Base-by-base conservation (phyloP, 2,797 vertebrate genomes). In the Typhlichthys subterraneus region DNA sequence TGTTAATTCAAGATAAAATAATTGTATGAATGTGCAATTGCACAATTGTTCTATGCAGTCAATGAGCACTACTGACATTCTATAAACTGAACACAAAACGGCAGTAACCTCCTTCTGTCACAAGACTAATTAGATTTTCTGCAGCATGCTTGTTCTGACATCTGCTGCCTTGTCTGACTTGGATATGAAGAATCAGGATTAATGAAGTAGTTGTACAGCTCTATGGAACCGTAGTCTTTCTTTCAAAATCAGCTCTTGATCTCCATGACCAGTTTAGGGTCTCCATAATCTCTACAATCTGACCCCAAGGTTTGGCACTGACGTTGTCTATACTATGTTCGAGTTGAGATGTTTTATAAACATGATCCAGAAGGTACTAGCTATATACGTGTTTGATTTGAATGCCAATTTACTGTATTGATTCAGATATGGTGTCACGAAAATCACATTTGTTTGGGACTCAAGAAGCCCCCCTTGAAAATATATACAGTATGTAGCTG, bases 161-260 rank as follows among this genome's bases (percentile, higher is more conserved):
- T 61, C 58, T 65, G 55, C 65, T 61, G 56, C 78, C 29, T 70
- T 63, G 46, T 59, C 11, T 56, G 55, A 50, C 58, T 57, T 57
- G 52, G 8, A 46, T 5, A 14, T 33, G 31, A 65, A 0, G 64
- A 58, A 70, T 71, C 12, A 66, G 3, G 45, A n/a, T 57, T 23
- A 72, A 69, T 7, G 58, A 17, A 63, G 46, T 61, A 65, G 12
- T 48, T 64, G 8, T 60, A 29, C 23, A 29, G 23, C 23, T 29
- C 23, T 29, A 29, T 4, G 4, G 23, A 4, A 61, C 71, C 64
- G 59, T 75, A 67, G 84, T 75, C 57, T 69, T 70, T 80, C 87
- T 82, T 84, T 76, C 13, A 80, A 29, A 76, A 88, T 88, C 89
- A 91, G 86, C 88, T 70, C 63, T 73, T 77, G 58, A 81, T 76